Conservation (phyloP, 2,888 invertebrate genomes). For the Tenthredo distinguenda region DNA sequence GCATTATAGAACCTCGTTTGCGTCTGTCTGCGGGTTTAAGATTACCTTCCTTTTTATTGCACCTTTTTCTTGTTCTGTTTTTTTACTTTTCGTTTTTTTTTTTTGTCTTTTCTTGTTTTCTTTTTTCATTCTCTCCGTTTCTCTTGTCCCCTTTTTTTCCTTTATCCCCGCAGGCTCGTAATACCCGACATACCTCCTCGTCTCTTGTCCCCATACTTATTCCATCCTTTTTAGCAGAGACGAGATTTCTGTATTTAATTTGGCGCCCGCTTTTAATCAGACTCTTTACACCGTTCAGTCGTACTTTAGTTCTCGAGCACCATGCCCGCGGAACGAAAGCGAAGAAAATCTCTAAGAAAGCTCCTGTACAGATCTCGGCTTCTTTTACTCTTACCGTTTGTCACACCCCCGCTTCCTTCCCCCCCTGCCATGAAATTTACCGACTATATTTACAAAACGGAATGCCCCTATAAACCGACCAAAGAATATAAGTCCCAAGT, state of each 20-base stretch:
- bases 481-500: slow-evolving; percentile 3
- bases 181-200: slow-evolving; percentile 34
- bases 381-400: slow-evolving; percentile 10
- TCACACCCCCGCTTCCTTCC: neutral
- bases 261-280: slow-evolving; percentile 68
- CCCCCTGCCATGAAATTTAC: neutral
- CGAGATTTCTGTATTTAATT: slow-evolving; percentile 66
- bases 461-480: neutral
- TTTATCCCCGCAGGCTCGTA: slow-evolving; percentile 35
- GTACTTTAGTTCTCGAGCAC: neutral
- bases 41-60: slow-evolving; percentile 42
- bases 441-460: neutral
- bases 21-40: slow-evolving; percentile 31
- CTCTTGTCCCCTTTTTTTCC: neutral
- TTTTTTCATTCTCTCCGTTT: neutral
- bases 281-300: slow-evolving; percentile 48
- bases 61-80: neutral
- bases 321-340: neutral
- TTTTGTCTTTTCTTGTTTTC: neutral
- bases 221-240: slow-evolving; percentile 25
- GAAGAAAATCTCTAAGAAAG: slow-evolving; percentile 25
- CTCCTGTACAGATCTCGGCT: neutral
- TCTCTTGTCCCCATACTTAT: slow-evolving; percentile 42
- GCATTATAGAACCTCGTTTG: slow-evolving; percentile 38
- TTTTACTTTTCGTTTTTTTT: neutral